Evolutionary conservation across 1,140 invertebrate species (phyloP).

Genomic region (Pseudomyrmex flavicornis): DNA sequence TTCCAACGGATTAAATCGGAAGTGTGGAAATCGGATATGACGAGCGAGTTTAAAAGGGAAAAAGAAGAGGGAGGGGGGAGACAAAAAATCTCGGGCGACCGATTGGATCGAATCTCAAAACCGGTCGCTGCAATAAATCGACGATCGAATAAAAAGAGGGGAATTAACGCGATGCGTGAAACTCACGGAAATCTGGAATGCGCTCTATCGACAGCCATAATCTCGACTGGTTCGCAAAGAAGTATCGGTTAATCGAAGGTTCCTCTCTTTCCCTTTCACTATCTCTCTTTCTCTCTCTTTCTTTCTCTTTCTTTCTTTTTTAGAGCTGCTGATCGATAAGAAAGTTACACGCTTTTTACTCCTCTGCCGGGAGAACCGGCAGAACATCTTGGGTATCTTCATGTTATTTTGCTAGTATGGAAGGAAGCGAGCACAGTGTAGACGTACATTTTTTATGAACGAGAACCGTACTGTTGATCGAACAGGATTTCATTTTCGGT

Average conservation of each 20-base stretch:
- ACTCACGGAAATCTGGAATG: slow-evolving; percentile 31
- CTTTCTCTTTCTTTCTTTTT: slow-evolving; percentile 8
- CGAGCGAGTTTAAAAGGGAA: slow-evolving; percentile 40
- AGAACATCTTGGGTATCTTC: slow-evolving; percentile 24
- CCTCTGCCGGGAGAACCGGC: not conserved
- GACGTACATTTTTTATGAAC: not conserved
- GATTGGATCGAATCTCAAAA: not conserved
- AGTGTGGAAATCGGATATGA: slow-evolving; percentile 27
- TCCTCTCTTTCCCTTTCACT: not conserved
- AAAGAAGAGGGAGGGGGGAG: too few species aligned
- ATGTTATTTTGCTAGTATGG: not conserved
- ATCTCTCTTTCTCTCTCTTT: slow-evolving; percentile 18
- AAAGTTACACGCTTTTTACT: slow-evolving; percentile 43
- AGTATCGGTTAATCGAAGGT: slow-evolving; percentile 25
- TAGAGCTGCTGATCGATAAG: slow-evolving; percentile 53
- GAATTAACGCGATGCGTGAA: slow-evolving; percentile 54
- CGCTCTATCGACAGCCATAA: slow-evolving; percentile 25
- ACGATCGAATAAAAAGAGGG: slow-evolving; percentile 53
- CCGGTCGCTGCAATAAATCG: slow-evolving; percentile 41
- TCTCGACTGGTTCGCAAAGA: slow-evolving; percentile 39
- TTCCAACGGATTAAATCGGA: slow-evolving; percentile 33
- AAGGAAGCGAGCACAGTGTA: not conserved
- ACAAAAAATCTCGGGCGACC: not conserved
- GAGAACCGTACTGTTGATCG: not conserved
- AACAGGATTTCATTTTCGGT: not conserved